Evolutionary conservation across 2,888 invertebrate species (phyloP), one percentile per base, ranked within the genome.

Genomic region (Rhamphomyia laevipes): DNA sequence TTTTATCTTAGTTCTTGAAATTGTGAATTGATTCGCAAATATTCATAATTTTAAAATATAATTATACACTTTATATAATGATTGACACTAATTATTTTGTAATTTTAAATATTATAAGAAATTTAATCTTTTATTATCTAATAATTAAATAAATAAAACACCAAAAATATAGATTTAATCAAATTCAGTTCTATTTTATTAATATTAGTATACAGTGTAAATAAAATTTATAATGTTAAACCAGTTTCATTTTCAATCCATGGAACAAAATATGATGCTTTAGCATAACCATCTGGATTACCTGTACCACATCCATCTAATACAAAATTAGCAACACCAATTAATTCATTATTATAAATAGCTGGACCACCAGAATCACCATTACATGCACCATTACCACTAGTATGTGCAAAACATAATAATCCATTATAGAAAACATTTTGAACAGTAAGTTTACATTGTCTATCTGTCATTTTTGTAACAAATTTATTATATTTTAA

Each of bases 301-400:
- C 52, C 3, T 46, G 59, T 46, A 35, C 63, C 65, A 51, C 63
- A 64, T n/a, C 60, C 61, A 4, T 41, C 46, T 18, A 57, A 49
- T 9, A 65, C 61, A 48, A 65, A 65, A 18, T 61, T 62, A 17
- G 64, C 62, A 47, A 65, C 49, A 18, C 65, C 64, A 17, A 65
- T 62, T 17, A 65, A 15, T 51, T 65, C 55, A 0, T 54, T 54
- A 12, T 61, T 56, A 15, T 55, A 60, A 4, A 63, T 49, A 4
- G 65, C 63, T 21, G 64, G 64, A 38, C 64, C 65, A 17, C 65
- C 65, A 9, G 62, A 65, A 49, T 65, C 65, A 15, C 65, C 65
- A 38, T 58, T 58, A 52, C 65, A 65, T 30, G 61, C 63, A 13
- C 65, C 65, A 52, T 63, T 58, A 41, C 51, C 55, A 3, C 18